Evolutionary conservation across 1,140 invertebrate species (phyloP).

Genomic region (Cydia strobilella): DNA sequence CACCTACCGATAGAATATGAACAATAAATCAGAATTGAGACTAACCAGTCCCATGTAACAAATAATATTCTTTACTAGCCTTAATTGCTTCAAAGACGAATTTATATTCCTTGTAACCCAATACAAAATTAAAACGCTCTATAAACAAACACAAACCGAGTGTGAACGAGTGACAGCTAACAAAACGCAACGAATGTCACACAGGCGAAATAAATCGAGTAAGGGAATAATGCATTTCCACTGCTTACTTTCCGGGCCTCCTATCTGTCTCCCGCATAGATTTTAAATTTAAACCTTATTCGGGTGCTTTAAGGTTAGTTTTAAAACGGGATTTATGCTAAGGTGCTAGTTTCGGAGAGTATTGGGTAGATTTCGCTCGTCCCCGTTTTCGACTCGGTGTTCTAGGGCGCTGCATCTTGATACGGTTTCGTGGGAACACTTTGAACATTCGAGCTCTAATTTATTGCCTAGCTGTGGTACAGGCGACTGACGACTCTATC

Average conservation of each 20-base stretch:
- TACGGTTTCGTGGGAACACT: conserved; percentile 59
- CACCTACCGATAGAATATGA: no score
- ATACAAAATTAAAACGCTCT: conserved; percentile 26
- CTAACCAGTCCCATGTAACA: background rate
- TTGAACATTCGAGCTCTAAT: conserved; percentile 46
- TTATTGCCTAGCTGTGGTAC: conserved; percentile 57
- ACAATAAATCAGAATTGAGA: no score
- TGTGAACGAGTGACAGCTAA: conserved; percentile 54
- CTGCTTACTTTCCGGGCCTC: background rate
- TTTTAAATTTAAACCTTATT: background rate
- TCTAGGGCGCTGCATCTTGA: conserved; percentile 50
- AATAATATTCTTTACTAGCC: background rate
- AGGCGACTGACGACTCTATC: conserved; percentile 63
- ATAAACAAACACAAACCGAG: conserved; percentile 38
- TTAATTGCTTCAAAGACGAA: conserved; percentile 2
- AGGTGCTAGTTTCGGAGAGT: background rate
- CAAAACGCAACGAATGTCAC: conserved; percentile 59
- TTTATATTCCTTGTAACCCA: conserved; percentile 6
- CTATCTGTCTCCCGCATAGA: background rate
- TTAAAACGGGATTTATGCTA: background rate
- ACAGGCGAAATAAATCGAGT: conserved; percentile 50
- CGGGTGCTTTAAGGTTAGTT: background rate
- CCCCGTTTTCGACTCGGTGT: conserved; percentile 47
- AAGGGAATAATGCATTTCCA: conserved; percentile 52
- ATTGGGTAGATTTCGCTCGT: conserved; percentile 38